These are phyloP conservation scores for Turdus rufiventris DNA, from an alignment of 2,113 vertebrate species.

Conservation along the genomic window DNA sequence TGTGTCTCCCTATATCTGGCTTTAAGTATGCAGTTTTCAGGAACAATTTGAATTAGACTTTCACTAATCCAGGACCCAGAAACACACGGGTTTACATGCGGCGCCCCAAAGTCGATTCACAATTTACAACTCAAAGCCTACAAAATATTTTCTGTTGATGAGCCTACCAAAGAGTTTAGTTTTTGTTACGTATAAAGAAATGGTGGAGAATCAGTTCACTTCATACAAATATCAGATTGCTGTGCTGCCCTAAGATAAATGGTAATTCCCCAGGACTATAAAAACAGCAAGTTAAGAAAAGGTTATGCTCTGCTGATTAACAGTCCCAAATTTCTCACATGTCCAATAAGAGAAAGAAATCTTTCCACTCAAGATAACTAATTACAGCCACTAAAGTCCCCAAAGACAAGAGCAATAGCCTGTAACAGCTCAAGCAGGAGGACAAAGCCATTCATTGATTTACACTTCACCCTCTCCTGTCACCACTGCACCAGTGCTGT, in stretches of 20 bases:
- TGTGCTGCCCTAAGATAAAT: conserved; percentile 12
- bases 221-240: not conserved
- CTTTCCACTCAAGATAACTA: not conserved
- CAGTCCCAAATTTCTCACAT: not conserved
- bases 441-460: not conserved
- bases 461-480: not conserved
- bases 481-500: not conserved
- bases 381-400: not conserved
- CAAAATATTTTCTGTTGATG: not conserved
- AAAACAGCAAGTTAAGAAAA: conserved; percentile 28
- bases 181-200: not conserved
- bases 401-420: conserved; percentile 5
- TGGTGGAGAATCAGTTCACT: not conserved
- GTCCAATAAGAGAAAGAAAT: not conserved
- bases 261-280: not conserved
- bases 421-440: not conserved
- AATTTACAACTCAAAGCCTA: conserved; percentile 24
- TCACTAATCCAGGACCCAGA: not conserved
- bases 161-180: not conserved
- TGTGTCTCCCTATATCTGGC: not conserved
- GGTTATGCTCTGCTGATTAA: conserved; percentile 19
- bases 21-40: not conserved
- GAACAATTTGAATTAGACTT: not conserved
- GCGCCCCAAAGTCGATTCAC: not conserved
- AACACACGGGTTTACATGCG: fast-evolving